Percentiles rank a stretch among this genome's conserved stretches.
Evolutionary conservation across 2,113 vertebrate species (phyloP).

Genomic region (Agapornis roseicollis): DNA sequence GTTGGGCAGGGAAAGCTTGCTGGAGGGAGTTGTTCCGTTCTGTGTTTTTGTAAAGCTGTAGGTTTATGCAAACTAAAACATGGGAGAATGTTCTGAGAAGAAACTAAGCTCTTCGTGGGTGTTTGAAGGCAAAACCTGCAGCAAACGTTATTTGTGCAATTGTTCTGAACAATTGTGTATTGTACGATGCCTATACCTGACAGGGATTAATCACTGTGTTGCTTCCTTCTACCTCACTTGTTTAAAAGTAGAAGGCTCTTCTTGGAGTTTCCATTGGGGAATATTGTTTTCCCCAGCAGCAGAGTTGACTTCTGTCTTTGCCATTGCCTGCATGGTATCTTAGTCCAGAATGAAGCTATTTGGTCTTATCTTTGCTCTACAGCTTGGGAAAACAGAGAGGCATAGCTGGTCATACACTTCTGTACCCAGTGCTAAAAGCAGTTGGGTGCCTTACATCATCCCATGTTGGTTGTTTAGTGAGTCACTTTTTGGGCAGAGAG

Average conservation of each 20-base stretch:
- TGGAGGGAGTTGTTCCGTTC: not conserved
- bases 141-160: not conserved
- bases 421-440: not conserved
- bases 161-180: not conserved
- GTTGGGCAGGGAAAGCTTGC: not conserved
- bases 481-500: slow-evolving; percentile 50
- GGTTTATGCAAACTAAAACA: not conserved
- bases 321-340: not conserved
- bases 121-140: not conserved
- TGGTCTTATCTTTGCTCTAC: slow-evolving; percentile 41
- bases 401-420: slow-evolving; percentile 25
- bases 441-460: slow-evolving; percentile 43
- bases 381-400: slow-evolving; percentile 37
- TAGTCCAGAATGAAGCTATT: slow-evolving; percentile 32
- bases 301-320: not conserved
- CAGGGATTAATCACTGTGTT: not conserved
- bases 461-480: slow-evolving; percentile 41
- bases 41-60: not conserved
- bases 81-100: not conserved
- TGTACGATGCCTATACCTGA: not conserved
- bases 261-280: not conserved
- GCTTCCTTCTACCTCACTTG: not conserved
- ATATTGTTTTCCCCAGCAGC: not conserved
- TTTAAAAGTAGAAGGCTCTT: not conserved
- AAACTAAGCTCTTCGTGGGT: not conserved